phyloP scores from a whole-genome alignment of 2,888 invertebrate species.

The Campoletis raptor region DNA sequence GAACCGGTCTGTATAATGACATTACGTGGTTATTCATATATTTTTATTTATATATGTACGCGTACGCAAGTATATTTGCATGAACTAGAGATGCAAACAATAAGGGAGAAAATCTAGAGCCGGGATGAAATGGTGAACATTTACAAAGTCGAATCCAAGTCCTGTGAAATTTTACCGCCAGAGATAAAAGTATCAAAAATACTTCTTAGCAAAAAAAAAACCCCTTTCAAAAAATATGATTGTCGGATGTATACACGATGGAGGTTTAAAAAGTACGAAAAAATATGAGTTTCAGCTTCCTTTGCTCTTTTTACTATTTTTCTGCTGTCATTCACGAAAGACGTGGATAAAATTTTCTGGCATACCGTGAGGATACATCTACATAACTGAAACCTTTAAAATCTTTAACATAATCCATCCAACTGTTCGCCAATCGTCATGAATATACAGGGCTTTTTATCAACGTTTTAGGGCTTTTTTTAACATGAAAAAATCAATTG shows the following conservation, averaged over 20 bases:
- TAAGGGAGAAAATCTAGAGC: neutral
- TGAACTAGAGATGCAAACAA: neutral
- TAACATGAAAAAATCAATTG: neutral
- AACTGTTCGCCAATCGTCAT: neutral
- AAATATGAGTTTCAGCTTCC: neutral
- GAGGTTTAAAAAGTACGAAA: neutral
- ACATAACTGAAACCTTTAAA: neutral
- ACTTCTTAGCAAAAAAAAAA: neutral
- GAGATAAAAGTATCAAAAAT: neutral
- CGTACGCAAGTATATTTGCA: neutral
- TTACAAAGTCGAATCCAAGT: neutral
- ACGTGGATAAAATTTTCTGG: neutral
- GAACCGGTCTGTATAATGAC: conserved; percentile 1
- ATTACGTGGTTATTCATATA: conserved; percentile 5
- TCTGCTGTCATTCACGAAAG: neutral
- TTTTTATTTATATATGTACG: neutral
- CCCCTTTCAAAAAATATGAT: neutral
- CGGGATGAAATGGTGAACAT: neutral
- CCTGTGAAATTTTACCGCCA: neutral
- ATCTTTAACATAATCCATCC: neutral
- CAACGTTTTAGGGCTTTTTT: no score
- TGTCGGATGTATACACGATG: neutral
- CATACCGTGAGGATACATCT: neutral
- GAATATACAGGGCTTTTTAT: neutral
- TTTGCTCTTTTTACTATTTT: neutral